phyloP scores from a whole-genome alignment of 2,888 invertebrate genomes.

The Microctonus aethiopoides region DNA sequence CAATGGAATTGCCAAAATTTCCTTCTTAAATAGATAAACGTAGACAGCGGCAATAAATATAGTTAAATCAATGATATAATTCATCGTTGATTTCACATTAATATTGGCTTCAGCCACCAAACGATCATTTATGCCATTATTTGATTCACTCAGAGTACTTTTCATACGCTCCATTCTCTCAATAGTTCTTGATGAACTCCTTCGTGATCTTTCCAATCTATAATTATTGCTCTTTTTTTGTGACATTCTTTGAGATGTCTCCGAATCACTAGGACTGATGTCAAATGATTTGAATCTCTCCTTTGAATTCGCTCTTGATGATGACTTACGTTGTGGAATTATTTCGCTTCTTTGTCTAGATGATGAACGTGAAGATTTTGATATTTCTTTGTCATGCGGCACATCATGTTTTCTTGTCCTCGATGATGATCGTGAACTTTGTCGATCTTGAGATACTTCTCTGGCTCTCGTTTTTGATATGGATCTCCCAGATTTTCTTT shows the following conservation, averaged over 20 bases:
- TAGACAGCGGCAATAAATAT: conserved; percentile 82
- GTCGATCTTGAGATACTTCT: conserved; percentile 27
- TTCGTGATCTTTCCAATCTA: conserved; percentile 58
- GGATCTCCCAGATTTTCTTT: conserved; percentile 40
- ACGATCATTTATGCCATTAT: conserved; percentile 61
- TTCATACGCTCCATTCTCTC: conserved; percentile 21
- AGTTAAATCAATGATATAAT: conserved; percentile 80
- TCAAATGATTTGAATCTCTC: conserved; percentile 51
- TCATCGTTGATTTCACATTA: conserved; percentile 77
- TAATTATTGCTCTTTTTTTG: conserved; percentile 62
- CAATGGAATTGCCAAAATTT: conserved; percentile 83
- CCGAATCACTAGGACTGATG: conserved; percentile 39
- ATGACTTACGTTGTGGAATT: conserved; percentile 34
- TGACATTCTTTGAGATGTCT: conserved; percentile 33
- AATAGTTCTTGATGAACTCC: conserved; percentile 18
- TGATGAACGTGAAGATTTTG: conserved; percentile 51
- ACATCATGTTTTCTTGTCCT: conserved; percentile 38
- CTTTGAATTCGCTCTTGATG: conserved; percentile 57
- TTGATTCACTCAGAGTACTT: not conserved
- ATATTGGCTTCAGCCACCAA: conserved; percentile 74
- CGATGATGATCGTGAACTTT: conserved; percentile 43
- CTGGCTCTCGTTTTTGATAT: not conserved
- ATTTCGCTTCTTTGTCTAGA: conserved; percentile 47
- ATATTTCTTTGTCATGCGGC: conserved; percentile 38
- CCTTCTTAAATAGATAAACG: conserved; percentile 84